Percentiles rank a stretch among this genome's conserved stretches.
Conservation (phyloP, 2,113 vertebrate species). For the Phyllostomus discolor region DNA sequence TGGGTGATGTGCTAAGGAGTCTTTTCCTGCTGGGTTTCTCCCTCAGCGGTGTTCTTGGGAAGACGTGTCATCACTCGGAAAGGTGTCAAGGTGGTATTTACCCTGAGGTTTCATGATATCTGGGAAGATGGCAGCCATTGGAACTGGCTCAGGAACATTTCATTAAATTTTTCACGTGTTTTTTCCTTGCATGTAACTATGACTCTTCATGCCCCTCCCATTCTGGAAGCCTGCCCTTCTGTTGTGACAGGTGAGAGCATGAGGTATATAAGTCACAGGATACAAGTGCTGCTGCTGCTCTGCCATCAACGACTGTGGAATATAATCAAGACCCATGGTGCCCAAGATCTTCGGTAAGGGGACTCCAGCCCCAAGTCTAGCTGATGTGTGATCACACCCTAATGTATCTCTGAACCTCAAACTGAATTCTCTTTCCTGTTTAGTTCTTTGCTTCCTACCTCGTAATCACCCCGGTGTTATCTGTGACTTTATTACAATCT, state of each 20-base stretch:
- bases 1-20: too few species aligned
- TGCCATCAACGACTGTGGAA: background rate
- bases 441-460: too few species aligned
- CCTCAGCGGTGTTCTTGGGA: background rate
- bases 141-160: background rate
- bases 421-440: background rate
- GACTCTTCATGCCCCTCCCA: background rate
- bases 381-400: background rate
- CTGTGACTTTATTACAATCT: too few species aligned
- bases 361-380: background rate
- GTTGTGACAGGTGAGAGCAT: background rate
- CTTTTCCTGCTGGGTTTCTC: background rate
- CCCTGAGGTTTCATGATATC: background rate
- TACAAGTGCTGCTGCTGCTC: background rate
- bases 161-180: background rate
- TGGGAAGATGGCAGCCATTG: too few species aligned
- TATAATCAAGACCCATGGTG: background rate
- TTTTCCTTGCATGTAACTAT: background rate
- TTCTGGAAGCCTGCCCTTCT: background rate
- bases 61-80: background rate
- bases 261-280: background rate
- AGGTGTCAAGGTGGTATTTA: background rate
- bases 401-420: background rate
- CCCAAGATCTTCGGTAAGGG: background rate
- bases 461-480: too few species aligned